Percentiles rank a stretch among this genome's conserved stretches.
Conservation (phyloP, 1,140 invertebrate genomes). For the Drosophila gunungcola region DNA sequence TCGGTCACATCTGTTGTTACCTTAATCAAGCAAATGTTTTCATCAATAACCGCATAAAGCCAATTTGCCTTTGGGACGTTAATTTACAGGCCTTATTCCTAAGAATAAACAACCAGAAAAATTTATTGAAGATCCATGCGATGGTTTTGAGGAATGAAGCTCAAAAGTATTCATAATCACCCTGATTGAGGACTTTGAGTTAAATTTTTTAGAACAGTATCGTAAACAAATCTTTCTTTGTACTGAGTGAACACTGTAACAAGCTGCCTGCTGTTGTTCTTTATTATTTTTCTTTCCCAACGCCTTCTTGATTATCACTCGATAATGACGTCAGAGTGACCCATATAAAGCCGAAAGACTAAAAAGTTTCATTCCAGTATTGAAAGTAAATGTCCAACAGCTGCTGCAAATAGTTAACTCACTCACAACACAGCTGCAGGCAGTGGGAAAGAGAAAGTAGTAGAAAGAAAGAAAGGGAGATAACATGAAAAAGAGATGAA, state of each 20-base stretch:
- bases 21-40: conserved; percentile 57
- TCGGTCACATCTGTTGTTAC: conserved; percentile 36
- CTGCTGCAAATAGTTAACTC: conserved; percentile 56
- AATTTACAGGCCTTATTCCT: not conserved
- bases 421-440: conserved; percentile 55
- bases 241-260: not conserved
- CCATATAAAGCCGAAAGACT: conserved; percentile 36
- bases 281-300: not conserved
- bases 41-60: conserved; percentile 40
- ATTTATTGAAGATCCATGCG: not conserved
- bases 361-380: conserved; percentile 59
- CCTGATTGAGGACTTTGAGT: too few relatives aligned
- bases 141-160: too few relatives aligned
- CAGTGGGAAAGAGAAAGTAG: conserved; percentile 1
- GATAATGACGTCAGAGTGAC: conserved; percentile 51
- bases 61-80: conserved; percentile 42
- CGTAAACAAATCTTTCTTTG: not conserved
- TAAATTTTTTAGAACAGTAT: too few relatives aligned
- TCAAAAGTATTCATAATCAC: too few relatives aligned
- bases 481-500: not conserved
- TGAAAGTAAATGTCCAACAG: conserved; percentile 76
- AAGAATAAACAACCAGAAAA: not conserved
- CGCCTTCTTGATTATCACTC: conserved; percentile 36
- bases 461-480: conserved; percentile 3
- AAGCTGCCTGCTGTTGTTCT: conserved; percentile 25